Base-by-base conservation (phyloP, 2,113 vertebrate genomes). In the Sylvietta virens region DNA sequence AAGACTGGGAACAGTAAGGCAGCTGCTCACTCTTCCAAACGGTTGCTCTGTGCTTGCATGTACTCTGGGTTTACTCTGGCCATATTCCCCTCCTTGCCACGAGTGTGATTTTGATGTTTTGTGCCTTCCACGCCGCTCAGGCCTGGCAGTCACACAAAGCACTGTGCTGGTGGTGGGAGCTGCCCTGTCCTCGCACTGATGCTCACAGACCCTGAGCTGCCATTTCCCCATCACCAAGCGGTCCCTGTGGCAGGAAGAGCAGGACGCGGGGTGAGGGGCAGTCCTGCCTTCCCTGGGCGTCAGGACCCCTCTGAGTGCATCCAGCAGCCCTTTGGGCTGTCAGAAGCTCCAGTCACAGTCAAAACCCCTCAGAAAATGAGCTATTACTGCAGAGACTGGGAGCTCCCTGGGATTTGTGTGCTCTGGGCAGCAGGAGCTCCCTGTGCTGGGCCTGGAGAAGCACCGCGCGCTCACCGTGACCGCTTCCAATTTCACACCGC, bases 1-100 rank as follows among this genome's bases (percentile, higher is more conserved):
- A 84, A 44, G 94, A 70, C 82, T 58, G 65, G 62, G 92, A 94
- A 91, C 92, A 95, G 97, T 96, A 94, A 96, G 97, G 94, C 88
- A 58, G 77, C 61, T 60, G 48, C 88, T 81, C 60, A 8, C 76
- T 31, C 30, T 48, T 33, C 48, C 1, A 0, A 2, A 4, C 0
- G 22, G 44, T 66, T 39, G 39, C 65, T 67, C 21, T 11, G 61
- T 39, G 81, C 5, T 57, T 80, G 84, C 20, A 8, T 44, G 86
- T 6, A 9, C 54, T 0, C 26, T 17, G 71, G 22, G 37, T 45
- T 85, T 23, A 1, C 31, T 53, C 61, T 1, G 21, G 44, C 9
- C 3, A 0, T 12, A 62, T 24, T 3, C 21, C 53, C 22, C 45
- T 89, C 53, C 65, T 44, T 37, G 47, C 24, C 61, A 26, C 0